A percentile compares a stretch with the other conserved stretches of the same genome.
phyloP scores from a whole-genome alignment of 2,113 vertebrate species.

The Steatornis caripensis region DNA sequence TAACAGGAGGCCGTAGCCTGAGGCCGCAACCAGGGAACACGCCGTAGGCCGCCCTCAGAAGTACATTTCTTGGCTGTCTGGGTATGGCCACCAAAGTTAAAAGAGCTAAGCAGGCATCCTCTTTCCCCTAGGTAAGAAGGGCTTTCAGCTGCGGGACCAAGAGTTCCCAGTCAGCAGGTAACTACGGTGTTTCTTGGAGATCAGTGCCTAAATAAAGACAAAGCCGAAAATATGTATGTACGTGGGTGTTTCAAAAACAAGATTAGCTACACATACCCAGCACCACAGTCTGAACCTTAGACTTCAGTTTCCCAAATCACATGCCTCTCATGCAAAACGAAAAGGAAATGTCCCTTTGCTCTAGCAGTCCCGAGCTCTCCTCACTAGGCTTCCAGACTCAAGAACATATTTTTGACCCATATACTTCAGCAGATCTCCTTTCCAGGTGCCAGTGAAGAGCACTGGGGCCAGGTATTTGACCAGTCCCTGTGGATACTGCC shows the following conservation, averaged over 20 bases:
- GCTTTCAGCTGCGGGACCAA: neutral
- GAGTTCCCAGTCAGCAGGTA: neutral
- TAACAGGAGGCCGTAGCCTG: neutral
- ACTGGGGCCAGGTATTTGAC: neutral
- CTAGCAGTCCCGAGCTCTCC: neutral
- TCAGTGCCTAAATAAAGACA: neutral
- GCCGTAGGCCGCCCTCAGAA: neutral
- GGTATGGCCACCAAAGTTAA: neutral
- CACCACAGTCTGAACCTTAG: neutral
- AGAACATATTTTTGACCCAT: neutral
- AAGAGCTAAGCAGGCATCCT: neutral
- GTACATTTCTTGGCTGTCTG: neutral
- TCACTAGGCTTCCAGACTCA: neutral
- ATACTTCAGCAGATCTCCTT: neutral
- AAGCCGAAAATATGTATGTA: neutral
- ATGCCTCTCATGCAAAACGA: neutral
- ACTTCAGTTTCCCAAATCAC: neutral
- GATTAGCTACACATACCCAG: neutral
- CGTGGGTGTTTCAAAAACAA: neutral
- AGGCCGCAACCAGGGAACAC: neutral
- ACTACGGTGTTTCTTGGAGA: neutral
- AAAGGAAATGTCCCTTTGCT: neutral
- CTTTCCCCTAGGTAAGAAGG: neutral
- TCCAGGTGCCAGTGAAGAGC: neutral
- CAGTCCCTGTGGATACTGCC: neutral